A percentile compares a stretch with the other conserved stretches of the same genome.
Conservation (phyloP, 1,140 invertebrate genomes). For the Monochamus saltuarius region DNA sequence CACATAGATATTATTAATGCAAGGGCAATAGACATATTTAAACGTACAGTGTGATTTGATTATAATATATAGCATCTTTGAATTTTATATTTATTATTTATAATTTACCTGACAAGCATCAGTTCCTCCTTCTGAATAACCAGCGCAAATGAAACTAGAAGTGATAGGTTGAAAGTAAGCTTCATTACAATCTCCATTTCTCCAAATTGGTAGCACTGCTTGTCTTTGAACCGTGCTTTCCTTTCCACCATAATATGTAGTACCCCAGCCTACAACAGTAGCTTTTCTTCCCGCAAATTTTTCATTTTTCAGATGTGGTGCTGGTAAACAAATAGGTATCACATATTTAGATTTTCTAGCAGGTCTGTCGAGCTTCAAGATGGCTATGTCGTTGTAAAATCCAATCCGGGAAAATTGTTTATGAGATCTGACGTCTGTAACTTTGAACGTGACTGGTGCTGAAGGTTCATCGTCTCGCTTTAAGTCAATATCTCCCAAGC, state of each 20-base stretch:
- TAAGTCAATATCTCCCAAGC: slow-evolving; percentile 86
- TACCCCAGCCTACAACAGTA: slow-evolving; percentile 92
- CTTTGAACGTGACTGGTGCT: slow-evolving; percentile 72
- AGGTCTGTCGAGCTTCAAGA: slow-evolving; percentile 71
- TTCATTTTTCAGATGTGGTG: slow-evolving; percentile 56
- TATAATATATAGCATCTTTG: too few species aligned
- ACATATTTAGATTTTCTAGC: slow-evolving; percentile 81
- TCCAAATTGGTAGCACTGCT: slow-evolving; percentile 85
- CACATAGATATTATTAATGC: too few species aligned
- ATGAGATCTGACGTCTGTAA: slow-evolving; percentile 76
- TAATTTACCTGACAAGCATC: slow-evolving; percentile 83
- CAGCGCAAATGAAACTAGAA: slow-evolving; percentile 87
- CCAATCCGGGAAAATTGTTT: slow-evolving; percentile 79
- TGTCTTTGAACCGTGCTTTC: slow-evolving; percentile 82
- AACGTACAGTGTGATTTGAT: too few species aligned
- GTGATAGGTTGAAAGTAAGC: slow-evolving; percentile 92
- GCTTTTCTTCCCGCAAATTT: slow-evolving; percentile 70
- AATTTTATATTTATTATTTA: too few species aligned
- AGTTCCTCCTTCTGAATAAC: slow-evolving; percentile 84
- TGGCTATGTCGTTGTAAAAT: slow-evolving; percentile 90
- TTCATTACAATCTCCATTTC: slow-evolving; percentile 85
- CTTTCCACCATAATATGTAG: slow-evolving; percentile 80
- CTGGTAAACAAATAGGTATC: slow-evolving; percentile 84
- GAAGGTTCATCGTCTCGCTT: slow-evolving; percentile 79
- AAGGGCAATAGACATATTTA: too few species aligned